phyloP scores from a whole-genome alignment of 2,797 vertebrate genomes.

The Cygnus olor region DNA sequence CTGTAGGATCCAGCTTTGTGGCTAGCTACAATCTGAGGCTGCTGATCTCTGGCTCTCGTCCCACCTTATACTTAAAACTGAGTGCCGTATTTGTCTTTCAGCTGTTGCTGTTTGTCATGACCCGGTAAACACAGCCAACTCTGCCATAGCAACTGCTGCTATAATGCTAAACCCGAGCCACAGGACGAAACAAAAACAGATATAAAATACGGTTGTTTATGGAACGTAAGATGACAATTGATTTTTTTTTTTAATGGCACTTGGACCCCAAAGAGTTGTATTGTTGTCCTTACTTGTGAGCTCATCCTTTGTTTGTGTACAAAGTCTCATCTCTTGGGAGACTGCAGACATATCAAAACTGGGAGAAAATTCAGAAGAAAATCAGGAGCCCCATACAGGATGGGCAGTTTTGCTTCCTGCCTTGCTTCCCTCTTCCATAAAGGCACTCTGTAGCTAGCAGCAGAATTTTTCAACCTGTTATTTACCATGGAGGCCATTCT shows the following conservation, averaged over 20 bases:
- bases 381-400: background rate
- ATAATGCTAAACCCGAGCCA: constrained; percentile 32
- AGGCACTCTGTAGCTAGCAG: background rate
- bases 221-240: background rate
- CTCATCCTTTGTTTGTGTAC: constrained; percentile 47
- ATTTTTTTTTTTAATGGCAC: background rate
- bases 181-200: constrained; percentile 29
- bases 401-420: background rate
- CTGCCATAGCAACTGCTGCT: constrained; percentile 75
- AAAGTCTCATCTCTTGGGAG: constrained; percentile 45
- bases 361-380: background rate
- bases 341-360: constrained; percentile 58
- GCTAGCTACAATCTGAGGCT: constrained; percentile 34
- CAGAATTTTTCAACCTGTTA: background rate
- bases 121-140: constrained; percentile 71
- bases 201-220: background rate
- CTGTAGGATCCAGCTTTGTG: constrained; percentile 50
- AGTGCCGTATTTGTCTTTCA: constrained; percentile 76
- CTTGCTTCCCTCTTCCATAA: background rate
- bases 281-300: constrained; percentile 9
- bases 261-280: background rate
- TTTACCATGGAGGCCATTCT: background rate
- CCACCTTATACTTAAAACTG: constrained; percentile 60
- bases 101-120: constrained; percentile 76
- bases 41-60: constrained; percentile 70